Base-by-base conservation (phyloP, 2,113 vertebrate species). In the Xerus inauris region DNA sequence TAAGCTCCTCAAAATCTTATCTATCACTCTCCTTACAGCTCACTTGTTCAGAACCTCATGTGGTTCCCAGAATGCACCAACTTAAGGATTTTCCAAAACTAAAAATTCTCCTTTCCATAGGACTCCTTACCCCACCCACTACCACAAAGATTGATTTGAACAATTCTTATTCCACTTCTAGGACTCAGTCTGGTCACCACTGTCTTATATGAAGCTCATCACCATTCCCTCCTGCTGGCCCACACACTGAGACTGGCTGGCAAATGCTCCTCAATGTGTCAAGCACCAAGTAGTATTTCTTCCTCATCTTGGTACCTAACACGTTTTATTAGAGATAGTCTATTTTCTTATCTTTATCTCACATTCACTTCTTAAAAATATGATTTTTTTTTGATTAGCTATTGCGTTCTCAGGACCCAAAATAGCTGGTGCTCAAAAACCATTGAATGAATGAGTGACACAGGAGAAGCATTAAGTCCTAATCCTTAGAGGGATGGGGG, bases 401-500 rank as follows among this genome's bases (percentile, higher is more conserved):
- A 0, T 54, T 87, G 45, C 2, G 49, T 87, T 87, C 7, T 28
- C 28, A 89, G 40, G n/a, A 76, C 57, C 49, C 13, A 38, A 57
- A 89, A 84, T 30, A 93, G 30, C 14, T 87, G 6, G 20, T 82
- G 59, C 40, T 92, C 69, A 93, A 49, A 92, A 76, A 84, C n/a
- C 20, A 28, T 45, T 30, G 12, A 91, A 42, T 89, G n/a, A 85
- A 59, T 84, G 67, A 82, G 64, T 72, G 49, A 80, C 38, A 71
- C 9, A 77, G 62, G 91, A 49, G 17, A 80, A 93, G 24, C 45
- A 89, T 75, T 76, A 82, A 91, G 24, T 45, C 71, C n/a, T 79
- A 92, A 95, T 40, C 19, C 20, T 79, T 67, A 72, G 40, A 65
- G 49, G 8, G 14, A 40, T n/a, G 45, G 10, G 12, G 9, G 45